Evolutionary conservation across 1,140 invertebrate genomes (phyloP).

Genomic region (Aplysia californica): DNA sequence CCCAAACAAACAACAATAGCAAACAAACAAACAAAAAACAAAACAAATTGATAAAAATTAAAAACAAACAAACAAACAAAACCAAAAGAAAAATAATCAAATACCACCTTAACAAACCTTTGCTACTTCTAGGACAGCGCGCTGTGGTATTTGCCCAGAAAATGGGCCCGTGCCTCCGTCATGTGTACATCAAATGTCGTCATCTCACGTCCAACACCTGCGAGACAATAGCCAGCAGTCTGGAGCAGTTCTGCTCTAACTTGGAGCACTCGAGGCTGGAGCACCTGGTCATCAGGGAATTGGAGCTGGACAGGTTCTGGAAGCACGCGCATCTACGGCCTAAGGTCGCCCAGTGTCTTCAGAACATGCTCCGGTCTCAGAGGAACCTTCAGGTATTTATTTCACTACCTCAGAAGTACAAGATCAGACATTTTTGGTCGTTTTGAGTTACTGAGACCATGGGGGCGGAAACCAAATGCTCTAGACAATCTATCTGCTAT

Average conservation of each 20-base stretch:
- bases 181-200: background rate
- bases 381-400: background rate
- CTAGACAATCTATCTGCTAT: background rate
- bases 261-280: background rate
- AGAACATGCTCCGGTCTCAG: background rate
- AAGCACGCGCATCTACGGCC: background rate
- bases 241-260: background rate
- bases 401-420: background rate
- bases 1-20: no score
- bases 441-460: background rate
- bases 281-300: background rate
- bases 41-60: background rate
- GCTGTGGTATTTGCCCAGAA: background rate
- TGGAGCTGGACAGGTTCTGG: conserved; percentile 2
- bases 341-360: background rate
- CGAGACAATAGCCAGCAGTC: background rate
- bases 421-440: background rate
- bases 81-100: background rate
- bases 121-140: background rate
- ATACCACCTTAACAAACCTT: background rate
- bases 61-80: background rate
- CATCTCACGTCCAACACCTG: background rate
- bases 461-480: no score
- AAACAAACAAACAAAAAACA: no score
- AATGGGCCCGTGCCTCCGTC: background rate